Percentiles rank a stretch among this genome's conserved stretches.
Conservation (phyloP, 2,888 invertebrate genomes). For the Geotrupes spiniger region DNA sequence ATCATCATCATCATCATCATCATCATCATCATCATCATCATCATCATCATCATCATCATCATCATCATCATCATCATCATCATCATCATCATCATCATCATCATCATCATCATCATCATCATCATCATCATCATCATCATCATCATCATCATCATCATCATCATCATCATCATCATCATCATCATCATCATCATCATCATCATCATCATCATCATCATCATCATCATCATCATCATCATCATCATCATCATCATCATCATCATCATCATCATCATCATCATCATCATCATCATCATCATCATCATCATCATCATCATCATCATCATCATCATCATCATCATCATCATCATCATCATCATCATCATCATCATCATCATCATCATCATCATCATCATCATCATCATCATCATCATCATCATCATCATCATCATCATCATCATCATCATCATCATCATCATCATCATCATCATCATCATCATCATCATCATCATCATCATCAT, state of each 20-base stretch:
- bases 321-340: not conserved
- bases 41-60: not conserved
- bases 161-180: not conserved
- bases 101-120: not conserved
- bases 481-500: not conserved
- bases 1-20: not conserved
- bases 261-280: not conserved
- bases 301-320: not conserved
- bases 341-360: not conserved
- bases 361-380: not conserved
- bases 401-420: not conserved
- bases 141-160: not conserved
- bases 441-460: not conserved
- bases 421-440: not conserved
- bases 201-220: not conserved
- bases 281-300: not conserved
- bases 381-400: not conserved
- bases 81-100: not conserved
- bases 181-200: not conserved
- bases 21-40: not conserved
- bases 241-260: not conserved
- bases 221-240: not conserved
- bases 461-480: not conserved
- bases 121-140: not conserved
- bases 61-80: not conserved